These are phyloP conservation scores for Shargacucullia verbasci DNA, from an alignment of 2,888 invertebrate species.

Conservation along the genomic window DNA sequence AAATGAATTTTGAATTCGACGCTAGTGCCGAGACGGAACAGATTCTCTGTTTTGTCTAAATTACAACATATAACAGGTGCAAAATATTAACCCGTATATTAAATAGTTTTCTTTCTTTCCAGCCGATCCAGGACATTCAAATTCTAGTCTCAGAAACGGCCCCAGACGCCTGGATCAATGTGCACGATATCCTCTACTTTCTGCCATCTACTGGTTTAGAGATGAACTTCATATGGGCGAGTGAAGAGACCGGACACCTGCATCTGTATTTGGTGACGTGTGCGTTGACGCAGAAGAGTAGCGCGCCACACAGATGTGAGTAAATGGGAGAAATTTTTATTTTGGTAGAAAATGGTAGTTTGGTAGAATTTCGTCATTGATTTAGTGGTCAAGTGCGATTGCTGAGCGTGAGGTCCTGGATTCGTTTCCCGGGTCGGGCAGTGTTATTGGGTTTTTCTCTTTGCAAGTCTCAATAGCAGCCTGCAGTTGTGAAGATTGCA, in stretches of 20 bases:
- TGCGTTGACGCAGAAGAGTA: slow-evolving; percentile 70
- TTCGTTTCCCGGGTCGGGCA: too few species aligned
- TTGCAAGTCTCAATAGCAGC: too few species aligned
- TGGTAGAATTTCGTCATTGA: slow-evolving; percentile 83
- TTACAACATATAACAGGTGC: too few species aligned
- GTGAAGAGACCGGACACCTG: slow-evolving; percentile 96
- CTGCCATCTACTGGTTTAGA: slow-evolving; percentile 87
- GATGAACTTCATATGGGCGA: slow-evolving; percentile 96
- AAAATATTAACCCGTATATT: too few species aligned
- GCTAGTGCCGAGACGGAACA: too few species aligned
- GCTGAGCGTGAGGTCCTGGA: too few species aligned
- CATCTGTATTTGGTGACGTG: slow-evolving; percentile 95
- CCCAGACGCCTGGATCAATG: slow-evolving; percentile 97
- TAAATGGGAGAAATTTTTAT: neutral
- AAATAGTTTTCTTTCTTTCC: slow-evolving; percentile 21
- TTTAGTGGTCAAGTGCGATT: too few species aligned
- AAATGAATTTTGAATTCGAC: too few species aligned
- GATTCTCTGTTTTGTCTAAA: too few species aligned
- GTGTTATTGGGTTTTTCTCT: too few species aligned
- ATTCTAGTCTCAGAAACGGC: slow-evolving; percentile 80
- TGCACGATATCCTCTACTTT: slow-evolving; percentile 96
- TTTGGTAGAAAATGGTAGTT: slow-evolving; percentile 18
- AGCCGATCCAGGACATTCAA: slow-evolving; percentile 75
- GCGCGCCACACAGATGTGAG: slow-evolving; percentile 57
- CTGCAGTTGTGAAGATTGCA: too few species aligned